A percentile compares a stretch with the other conserved stretches of the same genome.
Conservation (phyloP, 2,113 vertebrate genomes). For the Oryzias celebensis region DNA sequence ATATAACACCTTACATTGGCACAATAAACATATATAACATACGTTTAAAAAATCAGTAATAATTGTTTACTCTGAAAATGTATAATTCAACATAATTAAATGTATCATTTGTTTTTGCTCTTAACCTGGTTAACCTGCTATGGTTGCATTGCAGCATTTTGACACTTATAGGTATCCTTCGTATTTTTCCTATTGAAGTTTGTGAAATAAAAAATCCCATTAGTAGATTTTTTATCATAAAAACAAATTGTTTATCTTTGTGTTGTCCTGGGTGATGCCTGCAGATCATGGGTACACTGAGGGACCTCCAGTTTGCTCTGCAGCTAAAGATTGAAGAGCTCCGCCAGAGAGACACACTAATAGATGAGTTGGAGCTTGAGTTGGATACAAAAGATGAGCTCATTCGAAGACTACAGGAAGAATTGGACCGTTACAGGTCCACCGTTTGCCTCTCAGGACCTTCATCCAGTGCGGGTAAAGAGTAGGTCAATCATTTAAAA, state of each 20-base stretch:
- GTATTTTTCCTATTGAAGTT: no score
- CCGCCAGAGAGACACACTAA: constrained; percentile 78
- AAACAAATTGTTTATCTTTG: neutral
- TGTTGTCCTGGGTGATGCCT: constrained; percentile 5
- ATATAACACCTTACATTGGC: no score
- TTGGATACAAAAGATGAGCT: constrained; percentile 81
- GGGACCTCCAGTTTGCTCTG: constrained; percentile 80
- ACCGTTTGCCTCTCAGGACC: constrained; percentile 57
- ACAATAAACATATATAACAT: no score
- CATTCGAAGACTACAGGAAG: constrained; percentile 78
- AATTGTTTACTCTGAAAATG: no score
- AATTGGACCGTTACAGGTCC: constrained; percentile 77
- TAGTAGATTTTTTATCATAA: no score
- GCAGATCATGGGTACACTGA: constrained; percentile 76
- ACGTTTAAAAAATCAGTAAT: no score
- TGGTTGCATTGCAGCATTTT: no score
- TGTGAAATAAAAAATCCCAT: no score
- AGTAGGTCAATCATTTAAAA: neutral
- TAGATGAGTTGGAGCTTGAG: constrained; percentile 80
- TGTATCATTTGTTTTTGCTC: no score
- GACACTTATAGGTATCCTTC: no score
- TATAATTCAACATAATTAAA: no score
- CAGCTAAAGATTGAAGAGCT: constrained; percentile 82
- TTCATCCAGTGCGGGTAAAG: constrained; percentile 55
- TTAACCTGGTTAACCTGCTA: no score